phyloP scores from a whole-genome alignment of 2,113 vertebrate genomes.

The Ciconia stormi region DNA sequence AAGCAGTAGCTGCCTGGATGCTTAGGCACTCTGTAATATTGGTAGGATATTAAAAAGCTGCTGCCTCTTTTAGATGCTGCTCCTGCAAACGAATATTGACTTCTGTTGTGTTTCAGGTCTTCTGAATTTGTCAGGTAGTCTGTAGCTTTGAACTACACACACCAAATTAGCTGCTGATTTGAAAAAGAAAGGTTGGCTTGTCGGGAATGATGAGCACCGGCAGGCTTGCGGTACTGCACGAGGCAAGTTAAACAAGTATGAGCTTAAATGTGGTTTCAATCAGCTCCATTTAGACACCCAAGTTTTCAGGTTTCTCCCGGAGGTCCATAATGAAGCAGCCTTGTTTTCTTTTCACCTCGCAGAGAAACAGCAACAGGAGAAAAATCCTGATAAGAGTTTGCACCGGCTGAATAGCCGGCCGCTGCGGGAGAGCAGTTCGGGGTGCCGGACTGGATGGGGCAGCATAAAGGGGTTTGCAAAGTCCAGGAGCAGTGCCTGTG shows the following conservation, averaged over 20 bases:
- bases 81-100: background rate
- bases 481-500: background rate
- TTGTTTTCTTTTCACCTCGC: background rate
- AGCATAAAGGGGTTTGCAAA: accelerated
- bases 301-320: background rate
- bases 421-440: accelerated
- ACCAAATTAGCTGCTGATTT: background rate
- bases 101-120: background rate
- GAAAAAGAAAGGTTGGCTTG: background rate
- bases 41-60: background rate
- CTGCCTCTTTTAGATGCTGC: background rate
- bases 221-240: background rate
- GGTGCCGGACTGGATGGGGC: background rate
- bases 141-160: background rate
- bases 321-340: background rate
- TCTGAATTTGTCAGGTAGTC: background rate
- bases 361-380: background rate
- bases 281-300: background rate
- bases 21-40: background rate
- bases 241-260: background rate
- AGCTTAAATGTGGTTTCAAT: background rate
- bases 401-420: accelerated
- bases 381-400: background rate
- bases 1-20: background rate
- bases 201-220: background rate